phyloP scores from a whole-genome alignment of 1,140 invertebrate genomes.

The Dryas iulia region DNA sequence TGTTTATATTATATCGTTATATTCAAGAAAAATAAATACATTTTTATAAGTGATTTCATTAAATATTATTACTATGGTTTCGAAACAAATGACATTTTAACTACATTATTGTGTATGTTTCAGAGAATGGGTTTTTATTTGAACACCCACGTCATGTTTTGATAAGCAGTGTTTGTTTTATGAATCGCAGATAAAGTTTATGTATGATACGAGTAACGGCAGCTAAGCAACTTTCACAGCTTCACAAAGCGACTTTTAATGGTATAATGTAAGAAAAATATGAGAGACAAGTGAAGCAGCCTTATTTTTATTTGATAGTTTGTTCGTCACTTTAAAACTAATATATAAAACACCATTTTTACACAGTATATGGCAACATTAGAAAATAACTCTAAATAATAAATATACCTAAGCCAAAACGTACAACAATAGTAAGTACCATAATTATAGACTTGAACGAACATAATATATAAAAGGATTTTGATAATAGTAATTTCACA shows the following conservation, averaged over 20 bases:
- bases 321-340: background rate
- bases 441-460: background rate
- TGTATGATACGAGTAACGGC: background rate
- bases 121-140: background rate
- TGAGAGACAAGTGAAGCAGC: background rate
- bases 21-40: background rate
- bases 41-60: background rate
- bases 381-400: background rate
- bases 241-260: background rate
- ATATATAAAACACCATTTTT: background rate
- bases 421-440: no score
- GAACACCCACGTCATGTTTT: background rate
- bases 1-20: background rate
- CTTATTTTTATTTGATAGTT: background rate
- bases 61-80: no score
- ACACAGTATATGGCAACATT: background rate
- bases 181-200: conserved; percentile 2
- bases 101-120: background rate
- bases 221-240: conserved; percentile 7
- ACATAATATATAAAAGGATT: background rate
- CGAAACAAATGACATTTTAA: background rate
- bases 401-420: background rate
- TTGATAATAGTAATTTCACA: background rate
- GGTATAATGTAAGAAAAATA: background rate
- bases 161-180: conserved; percentile 1